Evolutionary conservation across 2,797 vertebrate species (phyloP).

Genomic region (Falco naumanni): DNA sequence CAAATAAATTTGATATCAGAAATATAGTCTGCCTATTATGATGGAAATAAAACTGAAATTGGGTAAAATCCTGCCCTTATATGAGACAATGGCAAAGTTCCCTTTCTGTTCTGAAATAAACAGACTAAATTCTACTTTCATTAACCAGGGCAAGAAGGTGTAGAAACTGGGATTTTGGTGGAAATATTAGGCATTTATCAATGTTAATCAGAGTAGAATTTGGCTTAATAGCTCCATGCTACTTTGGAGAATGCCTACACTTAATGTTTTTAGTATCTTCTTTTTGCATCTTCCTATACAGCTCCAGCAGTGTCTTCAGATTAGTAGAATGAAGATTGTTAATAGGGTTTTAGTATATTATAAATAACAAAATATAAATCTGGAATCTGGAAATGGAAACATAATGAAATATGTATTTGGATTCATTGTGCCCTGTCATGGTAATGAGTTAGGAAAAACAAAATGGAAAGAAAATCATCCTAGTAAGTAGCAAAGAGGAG

Average conservation of each 20-base stretch:
- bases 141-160: neutral
- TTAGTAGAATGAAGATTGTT: neutral
- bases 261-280: neutral
- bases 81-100: neutral
- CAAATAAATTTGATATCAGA: neutral
- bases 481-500: neutral
- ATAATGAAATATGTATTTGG: neutral
- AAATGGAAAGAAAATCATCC: neutral
- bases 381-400: neutral
- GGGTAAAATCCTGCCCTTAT: neutral
- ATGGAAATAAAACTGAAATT: neutral
- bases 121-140: neutral
- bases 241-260: neutral
- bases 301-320: neutral
- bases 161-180: neutral
- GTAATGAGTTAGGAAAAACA: neutral
- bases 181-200: neutral
- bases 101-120: neutral
- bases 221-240: neutral
- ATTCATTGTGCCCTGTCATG: neutral
- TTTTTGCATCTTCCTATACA: neutral
- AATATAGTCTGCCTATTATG: neutral
- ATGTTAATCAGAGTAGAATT: neutral
- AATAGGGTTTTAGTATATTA: neutral
- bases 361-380: neutral